phyloP scores from a whole-genome alignment of 2,888 invertebrate species.

The Diloba caeruleocephala region DNA sequence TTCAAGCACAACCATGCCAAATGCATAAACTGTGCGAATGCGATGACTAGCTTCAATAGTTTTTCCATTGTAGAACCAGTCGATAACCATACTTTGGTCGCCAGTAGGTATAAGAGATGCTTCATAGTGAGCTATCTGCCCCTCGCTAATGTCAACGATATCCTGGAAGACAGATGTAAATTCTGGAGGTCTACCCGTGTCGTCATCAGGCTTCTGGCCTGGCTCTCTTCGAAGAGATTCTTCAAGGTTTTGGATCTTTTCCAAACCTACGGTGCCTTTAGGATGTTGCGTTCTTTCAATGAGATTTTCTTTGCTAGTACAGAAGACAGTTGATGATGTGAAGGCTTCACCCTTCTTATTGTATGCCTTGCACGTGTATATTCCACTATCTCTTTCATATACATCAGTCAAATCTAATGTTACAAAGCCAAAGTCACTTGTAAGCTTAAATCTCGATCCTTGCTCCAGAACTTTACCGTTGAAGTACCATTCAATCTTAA shows the following conservation, averaged over 20 bases:
- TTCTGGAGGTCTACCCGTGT: constrained; percentile 95
- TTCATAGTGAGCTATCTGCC: constrained; percentile 99
- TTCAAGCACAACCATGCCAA: constrained; percentile 99
- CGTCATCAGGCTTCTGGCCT: constrained; percentile 91
- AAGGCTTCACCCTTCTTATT: constrained; percentile 97
- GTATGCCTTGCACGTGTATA: constrained; percentile 97
- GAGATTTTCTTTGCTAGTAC: constrained; percentile 94
- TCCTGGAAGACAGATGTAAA: constrained; percentile 96
- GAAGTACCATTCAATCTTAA: constrained; percentile 98
- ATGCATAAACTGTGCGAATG: constrained; percentile 97
- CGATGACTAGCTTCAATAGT: constrained; percentile 96
- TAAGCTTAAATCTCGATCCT: constrained; percentile 96
- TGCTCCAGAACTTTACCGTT: constrained; percentile 96
- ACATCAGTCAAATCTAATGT: constrained; percentile 97
- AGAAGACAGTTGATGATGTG: constrained; percentile 96
- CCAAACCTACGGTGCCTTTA: constrained; percentile 97
- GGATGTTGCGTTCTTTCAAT: constrained; percentile 98
- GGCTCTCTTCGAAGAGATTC: constrained; percentile 94
- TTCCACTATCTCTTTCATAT: constrained; percentile 97
- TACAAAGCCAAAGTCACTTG: constrained; percentile 98
- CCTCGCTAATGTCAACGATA: constrained; percentile 95
- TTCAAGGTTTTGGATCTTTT: constrained; percentile 97
- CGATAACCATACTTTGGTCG: constrained; percentile 97
- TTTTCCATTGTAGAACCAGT: constrained; percentile 98
- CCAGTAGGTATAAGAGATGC: constrained; percentile 98